Base-by-base conservation (phyloP, 1,140 invertebrate genomes). In the Panonychus citri region DNA sequence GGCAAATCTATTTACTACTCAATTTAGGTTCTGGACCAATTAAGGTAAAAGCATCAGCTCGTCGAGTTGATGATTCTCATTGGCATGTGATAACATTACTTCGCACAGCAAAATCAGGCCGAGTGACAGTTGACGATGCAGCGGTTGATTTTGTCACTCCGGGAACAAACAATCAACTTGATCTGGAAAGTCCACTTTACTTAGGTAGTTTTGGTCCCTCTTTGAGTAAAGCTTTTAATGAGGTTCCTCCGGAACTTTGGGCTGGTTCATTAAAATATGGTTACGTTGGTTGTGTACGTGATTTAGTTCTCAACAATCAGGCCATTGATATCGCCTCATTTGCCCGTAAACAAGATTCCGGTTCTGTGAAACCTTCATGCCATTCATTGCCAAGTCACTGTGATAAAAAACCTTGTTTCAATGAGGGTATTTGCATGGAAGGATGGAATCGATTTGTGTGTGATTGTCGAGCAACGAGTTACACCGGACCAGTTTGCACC, bases 391-490 rank as follows among this genome's bases (percentile, higher is more conserved):
- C 81, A 42, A 76, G 81, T 54, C 83, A 89, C 62, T 95, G 91
- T 67, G 74, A 75, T 37, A 80, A 80, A 3, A 75, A 78, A 57
- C 87, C 90, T 0, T 98, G 93, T 67, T 79, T 89, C 66, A 88
- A 97, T 66, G 80, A 81, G 19, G 90, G 89, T 15, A 70, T 75
- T 28, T 98, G 94, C 70, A 70, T 77, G 15, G 88, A 95, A 69
- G 93, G 90, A 7, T 95, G 91, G 88, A 94, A 95, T 70, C 76
- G 91, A 59, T 90, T 89, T 65, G 77, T 89, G 48, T 98, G 94
- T 69, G 90, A 97, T 69, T 98, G 93, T 69, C 81, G 85, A 10
- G 75, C 76, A 5, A 96, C 91, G 0, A 75, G 80, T 58, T 96
- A 81, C 67, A 83, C 80, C 1, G 93, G 93, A 40, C 81, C 85